These are phyloP conservation scores for Agriopis aurantiaria DNA, from an alignment of 2,888 invertebrate species.

Conservation along the genomic window DNA sequence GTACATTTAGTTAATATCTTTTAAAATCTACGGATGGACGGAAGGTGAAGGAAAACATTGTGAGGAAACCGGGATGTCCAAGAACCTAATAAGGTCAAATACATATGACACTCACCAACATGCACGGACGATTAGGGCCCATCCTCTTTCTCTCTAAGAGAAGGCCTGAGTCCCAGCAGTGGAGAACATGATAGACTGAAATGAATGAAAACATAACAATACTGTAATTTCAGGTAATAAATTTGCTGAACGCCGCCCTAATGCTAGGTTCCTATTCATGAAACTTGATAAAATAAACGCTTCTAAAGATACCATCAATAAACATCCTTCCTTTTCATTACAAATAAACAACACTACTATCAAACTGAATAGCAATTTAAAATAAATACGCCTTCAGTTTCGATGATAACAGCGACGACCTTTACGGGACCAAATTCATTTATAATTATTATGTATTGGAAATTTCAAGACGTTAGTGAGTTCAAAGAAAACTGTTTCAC, in stretches of 20 bases:
- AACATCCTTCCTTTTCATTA: slow-evolving; percentile 24
- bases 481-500: neutral
- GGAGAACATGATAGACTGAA: neutral
- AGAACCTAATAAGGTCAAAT: too few relatives aligned
- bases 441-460: too few relatives aligned
- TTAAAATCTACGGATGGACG: too few relatives aligned
- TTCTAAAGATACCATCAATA: slow-evolving; percentile 25
- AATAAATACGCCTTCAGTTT: slow-evolving; percentile 10
- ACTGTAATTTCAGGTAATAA: slow-evolving; percentile 10
- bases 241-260: slow-evolving; percentile 13
- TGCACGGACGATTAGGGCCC: too few relatives aligned
- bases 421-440: neutral
- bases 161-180: too few relatives aligned
- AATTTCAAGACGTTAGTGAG: neutral
- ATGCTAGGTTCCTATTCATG: slow-evolving; percentile 8
- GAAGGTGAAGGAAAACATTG: too few relatives aligned
- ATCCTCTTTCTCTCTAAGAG: too few relatives aligned
- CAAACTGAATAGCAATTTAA: slow-evolving; percentile 24
- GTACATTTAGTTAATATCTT: too few relatives aligned
- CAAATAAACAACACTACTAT: slow-evolving; percentile 20
- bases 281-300: slow-evolving; percentile 31
- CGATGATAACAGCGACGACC: neutral
- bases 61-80: too few relatives aligned
- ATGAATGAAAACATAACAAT: neutral
- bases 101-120: too few relatives aligned